Conservation (phyloP, 2,888 invertebrate genomes). For the Zhuqinia jingwanae region DNA sequence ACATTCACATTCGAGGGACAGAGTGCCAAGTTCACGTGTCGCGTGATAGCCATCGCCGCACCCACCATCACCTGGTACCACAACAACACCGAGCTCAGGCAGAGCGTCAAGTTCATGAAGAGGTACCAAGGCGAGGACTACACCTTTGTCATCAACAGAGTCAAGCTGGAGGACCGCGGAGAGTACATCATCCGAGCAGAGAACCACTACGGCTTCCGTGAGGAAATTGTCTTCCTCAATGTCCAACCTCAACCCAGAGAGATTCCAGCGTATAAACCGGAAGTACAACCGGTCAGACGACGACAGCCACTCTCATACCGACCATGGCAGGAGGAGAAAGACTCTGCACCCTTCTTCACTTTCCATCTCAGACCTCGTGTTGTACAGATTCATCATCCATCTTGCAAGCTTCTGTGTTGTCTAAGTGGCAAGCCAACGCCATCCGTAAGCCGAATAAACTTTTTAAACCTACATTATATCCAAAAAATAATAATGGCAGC, state of each 20-base stretch:
- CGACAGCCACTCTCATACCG: constrained; percentile 92
- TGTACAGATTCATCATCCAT: constrained; percentile 95
- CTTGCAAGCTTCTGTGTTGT: constrained; percentile 98
- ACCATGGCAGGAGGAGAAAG: constrained; percentile 95
- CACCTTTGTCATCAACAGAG: constrained; percentile 98
- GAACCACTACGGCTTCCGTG: constrained; percentile 97
- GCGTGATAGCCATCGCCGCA: constrained; percentile 96
- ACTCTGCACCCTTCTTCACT: constrained; percentile 97
- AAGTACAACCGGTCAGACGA: constrained; percentile 87
- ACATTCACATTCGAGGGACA: constrained; percentile 99
- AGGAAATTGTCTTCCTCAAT: constrained; percentile 97
- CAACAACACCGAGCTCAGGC: constrained; percentile 94
- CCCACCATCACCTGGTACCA: constrained; percentile 98
- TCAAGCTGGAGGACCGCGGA: constrained; percentile 96
- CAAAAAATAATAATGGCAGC: no score
- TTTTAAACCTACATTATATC: no score
- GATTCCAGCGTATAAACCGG: constrained; percentile 86
- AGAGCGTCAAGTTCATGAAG: constrained; percentile 99
- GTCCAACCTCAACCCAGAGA: constrained; percentile 94
- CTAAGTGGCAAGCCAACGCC: constrained; percentile 97
- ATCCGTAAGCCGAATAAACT: constrained; percentile 86
- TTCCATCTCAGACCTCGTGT: constrained; percentile 99
- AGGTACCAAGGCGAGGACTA: constrained; percentile 97
- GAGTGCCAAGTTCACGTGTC: constrained; percentile 97
- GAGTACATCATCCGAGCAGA: constrained; percentile 98